These are phyloP conservation scores for Holocentrus rufus DNA, from an alignment of 2,797 vertebrate genomes.

Conservation along the genomic window DNA sequence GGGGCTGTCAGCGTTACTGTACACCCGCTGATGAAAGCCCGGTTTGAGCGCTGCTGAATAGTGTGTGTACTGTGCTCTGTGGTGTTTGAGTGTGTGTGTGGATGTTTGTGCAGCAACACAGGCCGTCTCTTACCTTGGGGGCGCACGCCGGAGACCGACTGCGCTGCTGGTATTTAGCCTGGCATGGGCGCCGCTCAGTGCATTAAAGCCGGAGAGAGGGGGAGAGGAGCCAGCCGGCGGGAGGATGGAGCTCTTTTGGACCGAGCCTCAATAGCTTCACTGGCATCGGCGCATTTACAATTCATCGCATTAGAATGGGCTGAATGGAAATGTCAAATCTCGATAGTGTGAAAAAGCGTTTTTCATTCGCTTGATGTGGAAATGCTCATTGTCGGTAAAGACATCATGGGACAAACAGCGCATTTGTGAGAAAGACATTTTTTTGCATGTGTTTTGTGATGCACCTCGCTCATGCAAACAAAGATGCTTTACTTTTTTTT, in stretches of 20 bases:
- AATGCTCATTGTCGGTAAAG: too few species aligned
- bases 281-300: neutral
- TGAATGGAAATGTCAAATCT: neutral
- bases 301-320: too few species aligned
- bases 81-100: slow-evolving; percentile 19
- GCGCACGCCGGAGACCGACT: slow-evolving; percentile 12
- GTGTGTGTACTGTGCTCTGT: slow-evolving; percentile 14
- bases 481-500: too few species aligned
- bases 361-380: too few species aligned
- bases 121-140: slow-evolving; percentile 20
- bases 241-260: slow-evolving; percentile 9
- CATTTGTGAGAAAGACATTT: too few species aligned
- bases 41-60: slow-evolving; percentile 24
- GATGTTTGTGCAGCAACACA: slow-evolving; percentile 33
- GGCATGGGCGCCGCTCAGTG: slow-evolving; percentile 15
- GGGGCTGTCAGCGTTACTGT: slow-evolving; percentile 25
- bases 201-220: neutral
- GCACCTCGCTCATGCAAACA: too few species aligned
- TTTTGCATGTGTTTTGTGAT: too few species aligned
- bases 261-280: neutral
- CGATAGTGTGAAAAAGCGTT: too few species aligned
- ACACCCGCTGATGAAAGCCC: slow-evolving; percentile 21
- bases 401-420: too few species aligned
- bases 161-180: slow-evolving; percentile 34
- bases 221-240: too few species aligned